Base-by-base conservation (phyloP, 1,140 invertebrate genomes). In the Cydia strobilella region DNA sequence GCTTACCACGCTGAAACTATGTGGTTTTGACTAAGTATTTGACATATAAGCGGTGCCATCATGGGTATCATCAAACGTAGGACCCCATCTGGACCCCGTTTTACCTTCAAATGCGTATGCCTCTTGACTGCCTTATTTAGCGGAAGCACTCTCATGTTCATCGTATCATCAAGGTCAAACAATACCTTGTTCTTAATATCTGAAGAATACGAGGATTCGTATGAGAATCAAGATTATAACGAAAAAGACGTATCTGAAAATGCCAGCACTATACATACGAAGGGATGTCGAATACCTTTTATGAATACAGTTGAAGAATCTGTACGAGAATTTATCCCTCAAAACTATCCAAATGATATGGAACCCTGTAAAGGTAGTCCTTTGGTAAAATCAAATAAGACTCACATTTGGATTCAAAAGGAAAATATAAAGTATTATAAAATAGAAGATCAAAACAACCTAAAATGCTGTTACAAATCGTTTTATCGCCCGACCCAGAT, bases 381-480 rank as follows among this genome's bases (percentile, higher is more conserved):
- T 69, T 69, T 69, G 18, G 31, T 69, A 1, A n/a, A 12, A 35
- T 69, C 65, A 35, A 69, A 69, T 35, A 69, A 69, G 31, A 35
- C 65, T 10, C 31, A 69, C n/a, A 35, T 69, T 69, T 69, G 65
- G 65, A 69, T 69, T 20, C 1, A 39, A 18, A 69, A 42, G 6
- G 35, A 69, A 20, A 69, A 69, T 39, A 35, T 69, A 18, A 31
- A 39, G 10, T 20, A 18, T 69, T 69, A 69, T 39, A 69, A 69
- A 18, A 35, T 69, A 9, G 31, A 35, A 18, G 65, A 69, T 39
- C 3, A 7, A 35, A 35, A 69, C 0, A 69, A 69, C 15, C 31
- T 69, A 0, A 42, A n/a, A 39, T 69, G 65, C 31, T 69, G 65
- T 35, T 69, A 69, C n/a, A 69, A 69, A 69, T 69, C 65, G 5